Base-by-base conservation (phyloP, 1,140 invertebrate species). In the Procambarus virginalis region DNA sequence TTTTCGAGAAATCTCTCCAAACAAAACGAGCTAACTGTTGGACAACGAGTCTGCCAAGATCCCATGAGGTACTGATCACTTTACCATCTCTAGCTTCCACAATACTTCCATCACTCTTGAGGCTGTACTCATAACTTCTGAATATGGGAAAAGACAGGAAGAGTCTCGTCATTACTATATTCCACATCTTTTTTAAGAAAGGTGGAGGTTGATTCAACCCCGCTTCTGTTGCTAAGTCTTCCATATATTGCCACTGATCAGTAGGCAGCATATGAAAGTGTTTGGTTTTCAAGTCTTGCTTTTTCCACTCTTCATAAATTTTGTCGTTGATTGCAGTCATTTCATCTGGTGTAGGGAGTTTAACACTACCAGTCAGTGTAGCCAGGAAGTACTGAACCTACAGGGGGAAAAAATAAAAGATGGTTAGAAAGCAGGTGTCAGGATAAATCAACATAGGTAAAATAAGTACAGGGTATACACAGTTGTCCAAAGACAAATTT, bases 311-410 rank as follows among this genome's bases (percentile, higher is more conserved):
- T n/a, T 68, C 20, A 6, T 77, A 4, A 83, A 17, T 22, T 12
- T 83, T 64, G 14, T 75, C 51, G n/a, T n/a, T 60, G n/a, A 77
- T 45, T 45, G 87, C 68, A 9, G n/a, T 64, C 87, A 89, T 83
- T 60, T 89, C 80, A 77, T 68, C 70, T 46, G 22, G 3, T 20
- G 51, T 22, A 3, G 80, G 80, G 20, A 89, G 58, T 49, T 22
- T 83, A 17, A 75, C 68, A 22, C 75, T 34, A 34, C 87, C 87
- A 22, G 51, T 89, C 45, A 89, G 58, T 5, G 70, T 84, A 12
- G 79, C 80, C 1, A 89, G 17, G 45, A 89, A 89, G 49, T 89
- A 89, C 51, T 60, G 81, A 60, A 89, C 87, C 87, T 89, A 12
- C 17, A n/a, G n/a, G n/a, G n/a, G n/a, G n/a, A n/a, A n/a, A n/a